phyloP scores from a whole-genome alignment of 2,113 vertebrate species.

The Rhegmatorhina hoffmannsi region DNA sequence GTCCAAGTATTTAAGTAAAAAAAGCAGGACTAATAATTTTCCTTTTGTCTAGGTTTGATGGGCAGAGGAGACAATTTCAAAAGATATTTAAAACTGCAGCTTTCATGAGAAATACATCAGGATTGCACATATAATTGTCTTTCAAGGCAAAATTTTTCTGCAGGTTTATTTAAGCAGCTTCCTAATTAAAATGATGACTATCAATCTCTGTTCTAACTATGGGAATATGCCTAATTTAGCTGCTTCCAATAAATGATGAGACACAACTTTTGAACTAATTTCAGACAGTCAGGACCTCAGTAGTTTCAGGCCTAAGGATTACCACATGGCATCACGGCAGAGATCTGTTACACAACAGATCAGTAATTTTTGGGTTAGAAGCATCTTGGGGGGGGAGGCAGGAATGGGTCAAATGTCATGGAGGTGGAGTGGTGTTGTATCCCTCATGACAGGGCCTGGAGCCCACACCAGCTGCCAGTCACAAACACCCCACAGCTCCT shows the following conservation, averaged over 20 bases:
- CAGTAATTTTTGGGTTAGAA: too few relatives aligned
- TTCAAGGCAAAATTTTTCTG: neutral
- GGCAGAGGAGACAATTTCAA: neutral
- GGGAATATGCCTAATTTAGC: neutral
- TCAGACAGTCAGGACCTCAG: neutral
- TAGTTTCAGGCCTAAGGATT: neutral
- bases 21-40: neutral
- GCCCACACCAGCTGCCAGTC: too few relatives aligned
- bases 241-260: neutral
- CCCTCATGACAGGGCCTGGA: too few relatives aligned
- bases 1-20: neutral
- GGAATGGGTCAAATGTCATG: too few relatives aligned
- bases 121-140: neutral
- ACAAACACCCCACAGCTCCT: too few relatives aligned
- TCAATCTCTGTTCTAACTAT: neutral
- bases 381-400: too few relatives aligned
- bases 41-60: neutral
- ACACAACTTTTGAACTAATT: neutral
- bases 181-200: neutral
- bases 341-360: too few relatives aligned
- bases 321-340: neutral
- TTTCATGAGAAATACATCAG: neutral
- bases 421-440: too few relatives aligned
- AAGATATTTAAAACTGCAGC: neutral
- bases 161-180: neutral